Conservation (phyloP, 2,888 invertebrate genomes). For the Spilarctia lutea region DNA sequence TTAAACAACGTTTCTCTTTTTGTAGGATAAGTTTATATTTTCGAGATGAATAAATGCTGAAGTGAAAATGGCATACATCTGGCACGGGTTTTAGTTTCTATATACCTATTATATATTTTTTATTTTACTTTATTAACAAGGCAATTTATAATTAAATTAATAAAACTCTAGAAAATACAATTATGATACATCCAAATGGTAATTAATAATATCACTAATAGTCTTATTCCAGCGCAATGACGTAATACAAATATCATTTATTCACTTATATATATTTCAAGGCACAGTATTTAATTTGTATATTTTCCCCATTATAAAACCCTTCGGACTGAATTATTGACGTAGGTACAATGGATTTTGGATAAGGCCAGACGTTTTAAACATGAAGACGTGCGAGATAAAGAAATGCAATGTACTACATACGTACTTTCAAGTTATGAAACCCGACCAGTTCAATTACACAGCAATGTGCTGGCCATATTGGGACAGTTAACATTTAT, state of each 20-base stretch:
- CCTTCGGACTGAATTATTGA: not conserved
- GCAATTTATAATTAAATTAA: not conserved
- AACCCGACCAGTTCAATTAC: constrained; percentile 39
- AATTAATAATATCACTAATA: not conserved
- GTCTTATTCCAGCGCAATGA: not conserved
- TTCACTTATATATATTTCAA: not conserved
- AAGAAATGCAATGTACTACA: constrained; percentile 18
- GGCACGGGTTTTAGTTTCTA: too few species aligned
- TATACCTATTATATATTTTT: not conserved
- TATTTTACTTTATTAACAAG: not conserved
- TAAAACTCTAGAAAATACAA: not conserved
- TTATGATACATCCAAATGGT: not conserved
- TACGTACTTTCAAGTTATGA: constrained; percentile 30
- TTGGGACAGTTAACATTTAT: constrained; percentile 29
- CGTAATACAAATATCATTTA: not conserved
- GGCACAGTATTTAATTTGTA: not conserved
- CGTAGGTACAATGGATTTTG: not conserved
- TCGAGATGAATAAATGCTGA: not conserved
- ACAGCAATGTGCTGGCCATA: constrained; percentile 24
- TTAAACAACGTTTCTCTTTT: not conserved
- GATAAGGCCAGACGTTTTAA: not conserved
- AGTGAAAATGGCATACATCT: not conserved
- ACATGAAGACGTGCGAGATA: constrained; percentile 1
- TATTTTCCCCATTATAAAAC: not conserved
- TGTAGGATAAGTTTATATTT: not conserved